Conservation (phyloP, 2,888 invertebrate genomes). For the Buathra laborator region DNA sequence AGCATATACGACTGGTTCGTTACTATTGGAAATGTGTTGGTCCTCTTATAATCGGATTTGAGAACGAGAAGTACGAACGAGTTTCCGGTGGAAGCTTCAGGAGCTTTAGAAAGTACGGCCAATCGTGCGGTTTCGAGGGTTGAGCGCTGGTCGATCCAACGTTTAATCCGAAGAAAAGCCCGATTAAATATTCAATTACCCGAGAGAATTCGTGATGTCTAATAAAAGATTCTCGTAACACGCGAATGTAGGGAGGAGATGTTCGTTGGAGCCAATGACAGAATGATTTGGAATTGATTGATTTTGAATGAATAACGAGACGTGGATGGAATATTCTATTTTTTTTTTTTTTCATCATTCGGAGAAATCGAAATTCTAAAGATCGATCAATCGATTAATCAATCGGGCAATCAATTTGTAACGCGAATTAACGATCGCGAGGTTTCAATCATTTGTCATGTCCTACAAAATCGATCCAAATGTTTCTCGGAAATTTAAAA, state of each 20-base stretch:
- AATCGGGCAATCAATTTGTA: no score
- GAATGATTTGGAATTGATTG: constrained; percentile 4
- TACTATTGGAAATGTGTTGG: constrained; percentile 14
- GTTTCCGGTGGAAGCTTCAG: background rate
- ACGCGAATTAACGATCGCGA: no score
- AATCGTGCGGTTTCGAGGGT: constrained; percentile 41
- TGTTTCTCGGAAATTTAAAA: no score
- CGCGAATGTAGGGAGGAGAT: background rate
- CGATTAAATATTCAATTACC: constrained; percentile 56
- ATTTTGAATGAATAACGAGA: constrained; percentile 10
- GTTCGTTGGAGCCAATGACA: background rate
- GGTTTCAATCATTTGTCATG: no score
- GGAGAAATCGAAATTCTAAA: background rate
- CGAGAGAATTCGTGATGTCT: constrained; percentile 1
- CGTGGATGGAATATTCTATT: constrained; percentile 4
- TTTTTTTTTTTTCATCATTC: background rate
- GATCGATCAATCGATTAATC: background rate
- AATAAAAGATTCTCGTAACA: constrained; percentile 14
- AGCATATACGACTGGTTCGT: constrained; percentile 17
- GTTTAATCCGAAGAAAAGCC: constrained; percentile 54
- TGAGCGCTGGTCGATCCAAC: constrained; percentile 24
- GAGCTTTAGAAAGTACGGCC: background rate
- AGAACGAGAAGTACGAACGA: constrained; percentile 12
- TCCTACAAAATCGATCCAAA: no score
- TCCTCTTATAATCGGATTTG: constrained; percentile 34